Evolutionary conservation across 2,797 vertebrate species (phyloP).

Genomic region (Phoebastria nigripes): DNA sequence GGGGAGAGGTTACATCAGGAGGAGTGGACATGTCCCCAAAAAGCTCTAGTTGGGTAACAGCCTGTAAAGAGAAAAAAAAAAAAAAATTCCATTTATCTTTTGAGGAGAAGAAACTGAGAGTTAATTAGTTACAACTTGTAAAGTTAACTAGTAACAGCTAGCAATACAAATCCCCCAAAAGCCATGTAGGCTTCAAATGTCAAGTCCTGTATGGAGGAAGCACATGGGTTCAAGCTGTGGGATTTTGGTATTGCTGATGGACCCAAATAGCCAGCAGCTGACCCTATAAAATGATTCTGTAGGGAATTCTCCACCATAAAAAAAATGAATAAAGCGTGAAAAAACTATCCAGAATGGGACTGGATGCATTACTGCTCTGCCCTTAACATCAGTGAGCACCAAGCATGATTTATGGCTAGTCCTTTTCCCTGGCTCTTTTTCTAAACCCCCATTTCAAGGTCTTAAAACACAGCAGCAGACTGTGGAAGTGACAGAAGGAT

Average conservation of each 20-base stretch:
- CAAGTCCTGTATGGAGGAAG: background rate
- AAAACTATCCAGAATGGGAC: background rate
- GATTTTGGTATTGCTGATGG: background rate
- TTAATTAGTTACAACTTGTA: background rate
- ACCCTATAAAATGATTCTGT: background rate
- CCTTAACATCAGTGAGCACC: background rate
- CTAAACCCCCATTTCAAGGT: background rate
- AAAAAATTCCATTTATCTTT: background rate
- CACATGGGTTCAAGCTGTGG: background rate
- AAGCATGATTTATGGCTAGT: background rate
- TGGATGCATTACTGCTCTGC: background rate
- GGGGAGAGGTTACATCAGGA: conserved; percentile 97
- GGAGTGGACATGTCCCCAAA: conserved; percentile 99
- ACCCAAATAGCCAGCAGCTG: background rate
- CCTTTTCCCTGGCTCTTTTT: background rate
- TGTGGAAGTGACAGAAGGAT: background rate
- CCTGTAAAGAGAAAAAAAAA: conserved; percentile 78
- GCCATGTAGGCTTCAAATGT: background rate
- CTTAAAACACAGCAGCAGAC: background rate
- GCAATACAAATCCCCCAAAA: background rate
- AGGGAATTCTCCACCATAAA: background rate
- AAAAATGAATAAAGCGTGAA: background rate
- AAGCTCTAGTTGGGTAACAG: conserved; percentile 98
- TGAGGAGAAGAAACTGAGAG: background rate
- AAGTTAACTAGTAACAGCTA: background rate